Percentiles rank a stretch among this genome's conserved stretches.
Conservation (phyloP, 2,797 vertebrate species). For the Pteropus rufus region DNA sequence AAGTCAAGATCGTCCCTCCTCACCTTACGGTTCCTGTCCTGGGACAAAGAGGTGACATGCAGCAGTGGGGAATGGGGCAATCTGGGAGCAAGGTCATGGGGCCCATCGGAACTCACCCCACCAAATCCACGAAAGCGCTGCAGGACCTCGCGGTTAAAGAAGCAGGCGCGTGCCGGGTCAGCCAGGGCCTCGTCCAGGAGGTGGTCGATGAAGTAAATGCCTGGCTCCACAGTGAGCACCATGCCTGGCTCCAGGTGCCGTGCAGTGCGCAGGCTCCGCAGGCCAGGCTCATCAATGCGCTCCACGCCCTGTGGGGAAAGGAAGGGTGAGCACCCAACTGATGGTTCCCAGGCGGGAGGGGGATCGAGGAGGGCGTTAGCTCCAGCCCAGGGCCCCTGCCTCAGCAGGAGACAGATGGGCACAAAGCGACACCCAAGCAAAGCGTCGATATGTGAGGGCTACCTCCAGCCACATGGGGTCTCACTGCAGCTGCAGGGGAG, state of each 20-base stretch:
- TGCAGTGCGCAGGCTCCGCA: conserved; percentile 91
- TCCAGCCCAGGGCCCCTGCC: neutral
- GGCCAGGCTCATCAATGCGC: conserved; percentile 88
- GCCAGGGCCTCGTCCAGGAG: conserved; percentile 92
- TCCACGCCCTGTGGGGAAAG: conserved; percentile 85
- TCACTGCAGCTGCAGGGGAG: neutral
- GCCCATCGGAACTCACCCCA: conserved; percentile 87
- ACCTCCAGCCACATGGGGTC: neutral
- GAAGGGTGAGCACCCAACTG: no score
- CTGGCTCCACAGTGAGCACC: conserved; percentile 96
- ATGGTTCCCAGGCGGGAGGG: neutral
- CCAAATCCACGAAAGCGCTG: conserved; percentile 90
- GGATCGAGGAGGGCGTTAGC: neutral
- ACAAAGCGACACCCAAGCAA: fast-evolving
- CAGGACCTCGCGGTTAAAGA: conserved; percentile 89
- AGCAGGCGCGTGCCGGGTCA: conserved; percentile 86
- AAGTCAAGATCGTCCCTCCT: neutral
- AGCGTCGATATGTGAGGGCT: neutral
- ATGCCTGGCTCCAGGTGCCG: conserved; percentile 90
- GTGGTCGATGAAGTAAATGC: conserved; percentile 97
- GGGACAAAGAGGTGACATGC: neutral
- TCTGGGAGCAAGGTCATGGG: neutral
- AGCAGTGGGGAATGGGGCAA: no score
- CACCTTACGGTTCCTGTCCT: neutral
- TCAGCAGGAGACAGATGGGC: neutral